Conservation (phyloP, 2,888 invertebrate species). For the Ophion ellenae region DNA sequence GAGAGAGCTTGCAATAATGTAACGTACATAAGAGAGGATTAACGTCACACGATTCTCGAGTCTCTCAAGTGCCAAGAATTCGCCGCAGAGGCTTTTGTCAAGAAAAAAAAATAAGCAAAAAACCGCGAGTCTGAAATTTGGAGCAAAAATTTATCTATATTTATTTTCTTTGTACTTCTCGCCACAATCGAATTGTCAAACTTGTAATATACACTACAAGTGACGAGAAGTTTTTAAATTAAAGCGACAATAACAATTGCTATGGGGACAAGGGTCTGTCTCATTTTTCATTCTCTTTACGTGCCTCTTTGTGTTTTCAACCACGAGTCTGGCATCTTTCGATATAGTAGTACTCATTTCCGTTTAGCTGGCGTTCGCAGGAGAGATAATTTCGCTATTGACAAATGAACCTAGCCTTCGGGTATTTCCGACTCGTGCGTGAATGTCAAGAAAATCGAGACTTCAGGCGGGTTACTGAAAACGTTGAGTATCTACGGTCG, state of each 20-base stretch:
- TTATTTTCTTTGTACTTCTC: no score
- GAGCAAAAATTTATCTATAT: no score
- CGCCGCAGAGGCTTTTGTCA: constrained; percentile 20
- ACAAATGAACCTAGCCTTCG: background rate
- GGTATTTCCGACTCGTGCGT: background rate
- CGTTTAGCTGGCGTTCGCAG: background rate
- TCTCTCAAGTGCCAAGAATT: constrained; percentile 22
- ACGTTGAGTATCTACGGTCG: background rate
- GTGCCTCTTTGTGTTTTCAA: background rate
- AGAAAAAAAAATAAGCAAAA: constrained; percentile 8
- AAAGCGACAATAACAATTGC: no score
- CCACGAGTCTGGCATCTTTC: background rate
- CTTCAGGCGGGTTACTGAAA: background rate
- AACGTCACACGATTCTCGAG: constrained; percentile 46
- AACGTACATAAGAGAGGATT: constrained; percentile 3
- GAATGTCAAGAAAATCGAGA: background rate
- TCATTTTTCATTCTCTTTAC: no score
- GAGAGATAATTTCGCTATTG: background rate
- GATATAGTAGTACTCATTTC: background rate
- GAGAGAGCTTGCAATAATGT: constrained; percentile 11
- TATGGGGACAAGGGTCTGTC: no score
- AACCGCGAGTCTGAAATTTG: background rate
- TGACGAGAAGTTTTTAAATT: no score
- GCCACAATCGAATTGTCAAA: no score
- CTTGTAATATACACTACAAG: no score